These are phyloP conservation scores for Piliocolobus tephrosceles DNA, from an alignment of 2,113 vertebrate genomes.

Conservation along the genomic window DNA sequence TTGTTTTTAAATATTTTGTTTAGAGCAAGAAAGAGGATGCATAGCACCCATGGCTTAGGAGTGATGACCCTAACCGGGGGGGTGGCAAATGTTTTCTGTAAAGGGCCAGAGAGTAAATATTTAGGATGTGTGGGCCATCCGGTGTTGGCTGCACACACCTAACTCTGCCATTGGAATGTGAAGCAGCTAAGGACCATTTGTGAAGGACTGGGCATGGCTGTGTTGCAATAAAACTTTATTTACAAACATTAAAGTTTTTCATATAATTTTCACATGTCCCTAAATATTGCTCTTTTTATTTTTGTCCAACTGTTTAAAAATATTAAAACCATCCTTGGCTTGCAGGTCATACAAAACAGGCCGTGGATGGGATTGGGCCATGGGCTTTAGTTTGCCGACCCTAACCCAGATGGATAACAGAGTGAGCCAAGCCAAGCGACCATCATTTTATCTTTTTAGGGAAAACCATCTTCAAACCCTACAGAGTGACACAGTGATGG, in stretches of 20 bases:
- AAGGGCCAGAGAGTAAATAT: background rate
- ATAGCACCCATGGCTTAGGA: background rate
- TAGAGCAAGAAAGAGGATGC: background rate
- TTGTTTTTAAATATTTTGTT: no score
- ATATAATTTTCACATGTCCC: background rate
- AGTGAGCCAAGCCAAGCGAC: background rate
- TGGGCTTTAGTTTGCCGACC: accelerated
- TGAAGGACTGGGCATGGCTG: background rate
- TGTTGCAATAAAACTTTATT: background rate
- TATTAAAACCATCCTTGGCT: background rate
- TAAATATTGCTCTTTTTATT: background rate
- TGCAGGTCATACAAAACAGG: no score
- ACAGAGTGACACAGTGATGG: accelerated
- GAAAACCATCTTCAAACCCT: background rate
- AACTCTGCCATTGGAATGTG: background rate
- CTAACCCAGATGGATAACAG: accelerated
- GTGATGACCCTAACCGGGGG: background rate
- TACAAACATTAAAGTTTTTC: background rate
- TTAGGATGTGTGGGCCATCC: background rate
- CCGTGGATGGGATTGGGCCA: background rate
- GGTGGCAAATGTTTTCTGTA: background rate
- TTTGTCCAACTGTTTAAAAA: background rate
- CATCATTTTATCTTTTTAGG: background rate
- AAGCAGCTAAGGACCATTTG: background rate
- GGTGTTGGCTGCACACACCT: background rate